phyloP scores from a whole-genome alignment of 1,140 invertebrate species.

The Liolophura sinensis region DNA sequence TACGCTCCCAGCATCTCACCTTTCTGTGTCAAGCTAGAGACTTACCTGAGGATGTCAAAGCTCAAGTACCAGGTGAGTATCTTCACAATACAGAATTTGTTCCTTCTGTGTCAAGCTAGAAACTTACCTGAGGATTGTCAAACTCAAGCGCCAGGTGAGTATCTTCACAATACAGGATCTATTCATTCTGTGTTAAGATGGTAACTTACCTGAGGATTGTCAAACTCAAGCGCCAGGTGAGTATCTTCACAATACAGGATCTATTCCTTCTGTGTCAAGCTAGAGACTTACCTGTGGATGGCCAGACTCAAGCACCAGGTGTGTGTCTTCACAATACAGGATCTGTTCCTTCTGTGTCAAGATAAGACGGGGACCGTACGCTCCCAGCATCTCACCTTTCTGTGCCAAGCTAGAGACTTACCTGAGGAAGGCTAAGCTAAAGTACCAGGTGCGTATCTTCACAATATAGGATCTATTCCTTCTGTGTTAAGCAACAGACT shows the following conservation, averaged over 20 bases:
- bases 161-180: constrained; percentile 17
- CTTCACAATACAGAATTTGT: too few relatives aligned
- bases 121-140: too few relatives aligned
- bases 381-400: too few relatives aligned
- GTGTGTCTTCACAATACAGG: constrained; percentile 3
- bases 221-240: constrained; percentile 35
- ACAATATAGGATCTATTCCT: too few relatives aligned
- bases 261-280: too few relatives aligned
- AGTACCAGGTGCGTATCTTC: background rate
- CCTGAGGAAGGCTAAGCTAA: constrained; percentile 36
- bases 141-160: too few relatives aligned
- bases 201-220: constrained; percentile 41
- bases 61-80: constrained; percentile 31
- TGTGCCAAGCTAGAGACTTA: constrained; percentile 45
- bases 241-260: too few relatives aligned
- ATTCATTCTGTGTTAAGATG: constrained; percentile 33
- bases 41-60: constrained; percentile 38
- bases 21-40: constrained; percentile 38
- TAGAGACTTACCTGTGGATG: too few relatives aligned
- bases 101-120: too few relatives aligned
- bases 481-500: too few relatives aligned
- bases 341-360: constrained; percentile 30
- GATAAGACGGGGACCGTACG: too few relatives aligned
- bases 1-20: constrained; percentile 33
- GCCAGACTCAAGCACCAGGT: too few relatives aligned